These are phyloP conservation scores for Drosophila mayaguana DNA, from an alignment of 2,888 invertebrate genomes.

Conservation along the genomic window DNA sequence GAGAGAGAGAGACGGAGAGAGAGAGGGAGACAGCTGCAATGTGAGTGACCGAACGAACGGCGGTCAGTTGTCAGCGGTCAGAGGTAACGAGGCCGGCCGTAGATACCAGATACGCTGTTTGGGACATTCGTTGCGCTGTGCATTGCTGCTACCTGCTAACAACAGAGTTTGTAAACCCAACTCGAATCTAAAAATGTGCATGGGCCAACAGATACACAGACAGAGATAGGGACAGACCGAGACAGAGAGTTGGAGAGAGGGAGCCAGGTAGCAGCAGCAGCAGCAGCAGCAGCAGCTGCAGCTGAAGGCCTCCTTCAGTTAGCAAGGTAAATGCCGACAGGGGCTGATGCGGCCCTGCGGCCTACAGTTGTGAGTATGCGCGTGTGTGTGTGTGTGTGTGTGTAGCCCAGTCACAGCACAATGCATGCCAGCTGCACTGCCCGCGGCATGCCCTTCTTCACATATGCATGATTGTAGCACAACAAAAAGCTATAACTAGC, in stretches of 20 bases:
- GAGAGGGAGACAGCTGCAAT: conserved; percentile 23
- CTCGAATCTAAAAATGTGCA: conserved; percentile 1
- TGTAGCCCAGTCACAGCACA: conserved; percentile 1
- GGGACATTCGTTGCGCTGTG: conserved; percentile 4
- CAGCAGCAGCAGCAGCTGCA: neutral
- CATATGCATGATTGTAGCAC: too few species aligned
- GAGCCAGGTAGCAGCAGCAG: neutral
- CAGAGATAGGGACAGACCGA: too few species aligned
- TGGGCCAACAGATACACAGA: neutral
- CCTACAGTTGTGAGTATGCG: neutral
- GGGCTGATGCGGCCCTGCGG: conserved; percentile 3
- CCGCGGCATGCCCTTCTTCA: neutral
- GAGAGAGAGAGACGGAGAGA: neutral
- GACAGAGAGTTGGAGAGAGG: neutral
- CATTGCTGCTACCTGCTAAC: conserved; percentile 23
- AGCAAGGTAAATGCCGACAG: conserved; percentile 34
- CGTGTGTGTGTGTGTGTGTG: neutral
- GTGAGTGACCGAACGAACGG: conserved; percentile 40
- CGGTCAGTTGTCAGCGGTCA: conserved; percentile 37
- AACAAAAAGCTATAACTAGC: neutral
- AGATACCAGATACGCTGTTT: conserved; percentile 19
- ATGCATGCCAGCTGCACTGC: conserved; percentile 17
- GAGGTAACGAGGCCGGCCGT: conserved; percentile 30
- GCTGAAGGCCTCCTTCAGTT: conserved; percentile 13
- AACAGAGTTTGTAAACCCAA: conserved; percentile 8